A percentile compares a stretch with the other conserved stretches of the same genome.
phyloP scores from a whole-genome alignment of 2,888 invertebrate genomes.

The Slavum lentiscoides region DNA sequence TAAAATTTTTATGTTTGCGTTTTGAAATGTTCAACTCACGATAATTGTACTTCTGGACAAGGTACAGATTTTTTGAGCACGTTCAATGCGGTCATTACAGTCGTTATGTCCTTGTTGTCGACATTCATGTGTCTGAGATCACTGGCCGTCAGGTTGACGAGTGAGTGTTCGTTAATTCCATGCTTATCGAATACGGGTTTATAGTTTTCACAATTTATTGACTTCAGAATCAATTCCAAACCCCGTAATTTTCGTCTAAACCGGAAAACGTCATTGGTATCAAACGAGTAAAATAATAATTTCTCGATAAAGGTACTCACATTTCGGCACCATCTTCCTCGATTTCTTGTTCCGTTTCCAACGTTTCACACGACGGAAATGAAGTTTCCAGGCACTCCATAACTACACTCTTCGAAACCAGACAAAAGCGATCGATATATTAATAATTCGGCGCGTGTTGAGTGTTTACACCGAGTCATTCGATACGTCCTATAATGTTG shows the following conservation, averaged over 20 bases:
- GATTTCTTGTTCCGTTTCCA: too few relatives aligned
- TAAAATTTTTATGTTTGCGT: neutral
- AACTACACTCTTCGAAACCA: too few relatives aligned
- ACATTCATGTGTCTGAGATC: constrained; percentile 17
- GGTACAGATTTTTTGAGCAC: constrained; percentile 10
- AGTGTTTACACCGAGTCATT: too few relatives aligned
- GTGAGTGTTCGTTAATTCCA: constrained; percentile 32
- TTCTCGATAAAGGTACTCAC: too few relatives aligned
- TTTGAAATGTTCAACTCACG: constrained; percentile 27
- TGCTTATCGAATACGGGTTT: neutral
- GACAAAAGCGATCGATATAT: too few relatives aligned
- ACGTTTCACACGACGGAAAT: too few relatives aligned
- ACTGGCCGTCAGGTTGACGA: neutral
- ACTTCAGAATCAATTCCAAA: constrained; percentile 28
- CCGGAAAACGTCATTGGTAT: neutral
- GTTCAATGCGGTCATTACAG: constrained; percentile 6
- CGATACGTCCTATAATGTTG: too few relatives aligned
- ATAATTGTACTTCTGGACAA: neutral
- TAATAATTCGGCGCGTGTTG: too few relatives aligned
- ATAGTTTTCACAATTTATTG: constrained; percentile 38
- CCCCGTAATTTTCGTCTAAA: constrained; percentile 3
- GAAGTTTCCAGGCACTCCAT: too few relatives aligned
- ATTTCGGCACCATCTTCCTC: too few relatives aligned
- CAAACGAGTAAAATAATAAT: too few relatives aligned
- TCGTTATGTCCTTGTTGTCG: neutral